Evolutionary conservation across 2,113 vertebrate genomes (phyloP), one percentile per base, ranked within the genome.

Genomic region (Suncus etruscus): DNA sequence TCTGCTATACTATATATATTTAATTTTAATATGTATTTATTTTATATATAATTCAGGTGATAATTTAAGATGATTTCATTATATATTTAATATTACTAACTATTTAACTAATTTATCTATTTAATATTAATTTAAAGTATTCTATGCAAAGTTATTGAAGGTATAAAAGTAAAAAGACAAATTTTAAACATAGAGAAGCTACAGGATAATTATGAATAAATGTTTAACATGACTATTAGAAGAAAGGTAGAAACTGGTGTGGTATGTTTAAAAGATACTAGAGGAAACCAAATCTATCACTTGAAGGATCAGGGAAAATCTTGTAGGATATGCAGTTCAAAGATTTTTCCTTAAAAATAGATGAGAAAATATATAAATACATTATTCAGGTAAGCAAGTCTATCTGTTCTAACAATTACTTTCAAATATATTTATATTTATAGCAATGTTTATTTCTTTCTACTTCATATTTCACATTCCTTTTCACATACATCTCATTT

Each of bases 301-400:
- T 58, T 27, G 8, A 63, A 16, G 50, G 7, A 25, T 16, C 32
- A 29, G 1, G 11, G 8, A 29, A 72, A 6, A 4, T 6, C 68
- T 86, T n/a, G 15, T 29, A 14, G 6, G 3, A 20, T 11, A 69
- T 16, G 3, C 2, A 0, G 1, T 58, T 47, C 9, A 1, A n/a
- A 8, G 15, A 51, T 2, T 22, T 12, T 25, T 11, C 15, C 18
- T 78, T 31, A 72, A 31, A 14, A 11, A 51, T n/a, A 47, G 20
- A 58, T 78, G 18, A 3, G 18, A 69, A 25, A 1, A 4, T 1
- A 50, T 54, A 14, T 54, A 51, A 8, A 51, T 51, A 54, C 11
- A 54, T 54, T 15, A 54, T 6, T 54, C 4, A 54, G 16, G 51
- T 15, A 54, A 54, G 51, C 51, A 54, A 9, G 20, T 31, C 15